These are phyloP conservation scores for Dasypogon diadema DNA, from an alignment of 2,888 invertebrate species.

Conservation along the genomic window DNA sequence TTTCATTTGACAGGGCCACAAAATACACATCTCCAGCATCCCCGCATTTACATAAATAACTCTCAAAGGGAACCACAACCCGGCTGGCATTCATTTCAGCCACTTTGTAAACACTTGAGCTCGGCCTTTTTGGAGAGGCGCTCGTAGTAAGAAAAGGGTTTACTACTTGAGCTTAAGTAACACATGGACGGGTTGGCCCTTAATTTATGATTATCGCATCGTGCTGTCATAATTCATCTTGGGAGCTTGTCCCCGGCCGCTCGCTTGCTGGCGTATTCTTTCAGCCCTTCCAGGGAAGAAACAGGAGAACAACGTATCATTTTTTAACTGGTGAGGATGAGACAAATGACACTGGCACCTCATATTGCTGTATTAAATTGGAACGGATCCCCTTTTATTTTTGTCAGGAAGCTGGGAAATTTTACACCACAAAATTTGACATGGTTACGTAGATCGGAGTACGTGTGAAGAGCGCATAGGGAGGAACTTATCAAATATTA, in stretches of 20 bases:
- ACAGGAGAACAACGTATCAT: background rate
- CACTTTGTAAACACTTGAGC: slow-evolving; percentile 20
- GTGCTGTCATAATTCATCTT: background rate
- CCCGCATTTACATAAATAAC: slow-evolving; percentile 19
- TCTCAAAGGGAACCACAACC: slow-evolving; percentile 1
- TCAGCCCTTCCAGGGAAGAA: background rate
- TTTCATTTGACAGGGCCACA: slow-evolving; percentile 15
- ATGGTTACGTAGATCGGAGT: background rate
- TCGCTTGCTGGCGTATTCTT: background rate
- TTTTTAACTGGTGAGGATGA: background rate
- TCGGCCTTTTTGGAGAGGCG: background rate
- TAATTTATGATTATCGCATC: slow-evolving; percentile 14
- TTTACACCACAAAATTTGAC: background rate
- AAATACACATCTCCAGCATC: background rate
- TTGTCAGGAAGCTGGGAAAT: background rate
- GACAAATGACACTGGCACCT: slow-evolving; percentile 3
- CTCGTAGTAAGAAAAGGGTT: background rate
- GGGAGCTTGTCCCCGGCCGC: background rate
- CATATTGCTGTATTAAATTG: background rate
- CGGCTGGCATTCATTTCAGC: slow-evolving; percentile 12
- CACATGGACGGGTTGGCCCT: background rate
- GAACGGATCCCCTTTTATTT: background rate
- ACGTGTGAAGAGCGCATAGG: too few relatives aligned
- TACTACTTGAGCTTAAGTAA: background rate
- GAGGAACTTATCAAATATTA: too few relatives aligned